phyloP scores from a whole-genome alignment of 2,113 vertebrate genomes.

The Calonectris borealis region DNA sequence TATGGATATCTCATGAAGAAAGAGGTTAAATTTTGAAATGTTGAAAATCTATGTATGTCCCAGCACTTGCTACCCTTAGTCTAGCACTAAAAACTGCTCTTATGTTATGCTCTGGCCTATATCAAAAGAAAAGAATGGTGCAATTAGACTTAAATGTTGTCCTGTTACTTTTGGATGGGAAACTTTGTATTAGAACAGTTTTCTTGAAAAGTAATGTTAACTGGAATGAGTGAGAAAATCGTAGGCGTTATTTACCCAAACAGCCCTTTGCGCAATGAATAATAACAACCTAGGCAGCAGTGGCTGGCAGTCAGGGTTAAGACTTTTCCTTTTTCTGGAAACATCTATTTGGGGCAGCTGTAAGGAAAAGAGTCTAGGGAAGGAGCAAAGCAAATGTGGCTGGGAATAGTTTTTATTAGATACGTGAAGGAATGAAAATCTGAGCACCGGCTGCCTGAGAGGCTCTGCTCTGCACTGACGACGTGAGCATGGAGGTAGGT shows the following conservation, averaged over 20 bases:
- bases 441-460: neutral
- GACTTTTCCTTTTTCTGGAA: neutral
- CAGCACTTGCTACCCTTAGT: neutral
- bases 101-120: neutral
- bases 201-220: neutral
- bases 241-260: neutral
- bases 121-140: neutral
- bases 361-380: neutral
- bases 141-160: neutral
- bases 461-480: accelerated
- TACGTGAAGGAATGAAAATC: neutral
- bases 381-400: neutral
- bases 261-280: neutral
- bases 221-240: neutral
- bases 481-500: neutral
- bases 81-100: neutral
- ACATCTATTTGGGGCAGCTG: neutral
- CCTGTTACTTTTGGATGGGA: neutral
- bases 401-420: neutral
- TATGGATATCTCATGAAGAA: neutral
- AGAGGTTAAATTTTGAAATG: neutral
- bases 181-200: neutral
- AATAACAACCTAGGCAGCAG: neutral
- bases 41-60: neutral
- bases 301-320: neutral